Evolutionary conservation across 2,888 invertebrate genomes (phyloP).

Genomic region (Heliconius charithonia): DNA sequence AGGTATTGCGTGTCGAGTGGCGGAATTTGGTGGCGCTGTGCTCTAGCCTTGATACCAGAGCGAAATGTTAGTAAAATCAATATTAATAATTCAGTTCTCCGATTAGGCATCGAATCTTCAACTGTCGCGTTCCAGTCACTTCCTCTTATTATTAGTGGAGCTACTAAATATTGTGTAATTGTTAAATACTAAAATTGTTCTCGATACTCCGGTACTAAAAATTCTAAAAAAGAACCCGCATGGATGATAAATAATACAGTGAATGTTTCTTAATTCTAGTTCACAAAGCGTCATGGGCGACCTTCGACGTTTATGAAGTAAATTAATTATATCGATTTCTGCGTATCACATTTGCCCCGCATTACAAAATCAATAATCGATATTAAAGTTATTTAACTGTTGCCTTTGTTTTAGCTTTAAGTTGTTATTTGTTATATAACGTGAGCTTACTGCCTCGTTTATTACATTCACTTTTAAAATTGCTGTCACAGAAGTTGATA

Average conservation of each 20-base stretch:
- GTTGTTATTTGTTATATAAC: not conserved
- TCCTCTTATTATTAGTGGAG: not conserved
- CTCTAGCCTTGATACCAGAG: too few species aligned
- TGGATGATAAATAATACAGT: constrained; percentile 21
- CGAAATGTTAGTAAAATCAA: too few species aligned
- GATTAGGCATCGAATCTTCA: too few species aligned
- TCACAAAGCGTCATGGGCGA: constrained; percentile 35
- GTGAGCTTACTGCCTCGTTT: not conserved
- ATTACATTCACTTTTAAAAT: not conserved
- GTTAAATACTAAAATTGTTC: not conserved
- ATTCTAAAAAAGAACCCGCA: constrained; percentile 9
- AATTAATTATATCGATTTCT: constrained; percentile 47
- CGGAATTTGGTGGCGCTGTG: too few species aligned
- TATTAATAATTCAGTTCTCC: too few species aligned
- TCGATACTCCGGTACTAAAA: not conserved
- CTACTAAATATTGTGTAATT: not conserved
- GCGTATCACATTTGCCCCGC: constrained; percentile 36
- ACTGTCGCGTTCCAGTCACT: not conserved
- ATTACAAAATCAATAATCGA: constrained; percentile 17
- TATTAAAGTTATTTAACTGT: constrained; percentile 3
- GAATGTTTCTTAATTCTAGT: constrained; percentile 35
- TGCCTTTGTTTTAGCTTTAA: not conserved
- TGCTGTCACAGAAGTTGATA: not conserved
- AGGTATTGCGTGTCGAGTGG: too few species aligned
- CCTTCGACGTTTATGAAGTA: constrained; percentile 40